Base-by-base conservation (phyloP, 2,797 vertebrate species). In the Brotula barbata region DNA sequence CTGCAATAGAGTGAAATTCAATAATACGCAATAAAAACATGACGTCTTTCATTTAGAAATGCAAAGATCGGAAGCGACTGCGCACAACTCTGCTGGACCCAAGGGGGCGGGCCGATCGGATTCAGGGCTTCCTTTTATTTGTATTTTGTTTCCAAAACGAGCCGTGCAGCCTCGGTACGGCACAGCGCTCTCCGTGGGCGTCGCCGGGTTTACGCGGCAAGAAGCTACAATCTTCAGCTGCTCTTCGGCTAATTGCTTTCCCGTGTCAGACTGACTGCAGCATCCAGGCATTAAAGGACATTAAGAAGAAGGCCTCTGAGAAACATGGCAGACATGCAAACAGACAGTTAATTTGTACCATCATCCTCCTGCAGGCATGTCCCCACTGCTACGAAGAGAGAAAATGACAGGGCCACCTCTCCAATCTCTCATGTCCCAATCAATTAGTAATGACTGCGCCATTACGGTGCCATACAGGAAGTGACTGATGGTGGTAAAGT, bases 381-480 rank as follows among this genome's bases (percentile, higher is more conserved):
- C 43, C 58, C 50, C 52, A 41, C 53, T 64, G 59, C 41, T 52
- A 7, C 41, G 42, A 48, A 36, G 22, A 58, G 25, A 46, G 22
- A 33, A 22, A 48, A 64, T 48, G 47, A 58, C 56, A 58, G 28
- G 22, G 25, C 25, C 55, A 63, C 64, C 59, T 58, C 13, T 37
- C 31, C 63, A 60, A 55, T 74, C 57, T 6, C 43, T 75, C 64
- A 75, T 50, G 59, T 73, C 59, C 36, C n/a, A 53, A 80, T 82
- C 70, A 82, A 81, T 80, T 74, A 74, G 52, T 69, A 62, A 75
- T 73, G 64, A 28, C 51, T 65, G 33, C 53, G 40, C 14, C 11
- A 67, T 72, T 54, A 57, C 60, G 54, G 58, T 33, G 58, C 21
- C 0, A 2, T 25, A 57, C n/a, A 21, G 21, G 39, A 52, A 49